Evolutionary conservation across 2,797 vertebrate species (phyloP).

Genomic region (Botia kubotai): DNA sequence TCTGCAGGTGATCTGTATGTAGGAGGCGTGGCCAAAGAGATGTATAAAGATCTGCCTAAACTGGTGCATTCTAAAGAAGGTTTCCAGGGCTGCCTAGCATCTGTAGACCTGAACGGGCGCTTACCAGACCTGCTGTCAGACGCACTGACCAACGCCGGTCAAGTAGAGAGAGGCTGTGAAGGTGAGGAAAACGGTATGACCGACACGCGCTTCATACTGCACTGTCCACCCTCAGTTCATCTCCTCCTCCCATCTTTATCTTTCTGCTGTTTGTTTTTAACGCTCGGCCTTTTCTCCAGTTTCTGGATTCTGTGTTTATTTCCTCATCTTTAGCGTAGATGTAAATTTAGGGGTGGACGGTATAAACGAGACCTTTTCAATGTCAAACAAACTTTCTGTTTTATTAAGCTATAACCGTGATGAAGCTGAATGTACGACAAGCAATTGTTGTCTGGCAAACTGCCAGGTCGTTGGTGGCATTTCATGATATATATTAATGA

Average conservation of each 20-base stretch:
- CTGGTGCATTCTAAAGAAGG: conserved; percentile 95
- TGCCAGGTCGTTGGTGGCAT: not conserved
- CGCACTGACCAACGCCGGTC: conserved; percentile 90
- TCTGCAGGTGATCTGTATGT: conserved; percentile 92
- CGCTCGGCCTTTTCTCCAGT: not conserved
- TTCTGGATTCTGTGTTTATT: conserved; percentile 16
- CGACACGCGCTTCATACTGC: not conserved
- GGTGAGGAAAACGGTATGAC: conserved; percentile 76
- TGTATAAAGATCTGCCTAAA: conserved; percentile 94
- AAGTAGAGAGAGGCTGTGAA: conserved; percentile 98
- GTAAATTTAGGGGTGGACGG: not conserved
- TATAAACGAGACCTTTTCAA: not conserved
- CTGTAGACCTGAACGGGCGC: conserved; percentile 93
- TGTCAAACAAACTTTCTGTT: not conserved
- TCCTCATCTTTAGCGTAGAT: not conserved
- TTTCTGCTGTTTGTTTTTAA: conserved; percentile 51
- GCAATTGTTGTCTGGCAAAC: not conserved
- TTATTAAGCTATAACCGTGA: not conserved
- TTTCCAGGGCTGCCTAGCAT: conserved; percentile 97
- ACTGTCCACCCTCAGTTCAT: conserved; percentile 38
- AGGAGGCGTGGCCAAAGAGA: conserved; percentile 96
- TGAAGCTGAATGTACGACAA: not conserved
- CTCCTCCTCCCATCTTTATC: conserved; percentile 56
- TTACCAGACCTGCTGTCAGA: conserved; percentile 96
- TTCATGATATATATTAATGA: conserved; percentile 1